A percentile compares a stretch with the other conserved stretches of the same genome.
These are phyloP conservation scores for Nebria ingens DNA, from an alignment of 1,140 invertebrate genomes.

Conservation along the genomic window DNA sequence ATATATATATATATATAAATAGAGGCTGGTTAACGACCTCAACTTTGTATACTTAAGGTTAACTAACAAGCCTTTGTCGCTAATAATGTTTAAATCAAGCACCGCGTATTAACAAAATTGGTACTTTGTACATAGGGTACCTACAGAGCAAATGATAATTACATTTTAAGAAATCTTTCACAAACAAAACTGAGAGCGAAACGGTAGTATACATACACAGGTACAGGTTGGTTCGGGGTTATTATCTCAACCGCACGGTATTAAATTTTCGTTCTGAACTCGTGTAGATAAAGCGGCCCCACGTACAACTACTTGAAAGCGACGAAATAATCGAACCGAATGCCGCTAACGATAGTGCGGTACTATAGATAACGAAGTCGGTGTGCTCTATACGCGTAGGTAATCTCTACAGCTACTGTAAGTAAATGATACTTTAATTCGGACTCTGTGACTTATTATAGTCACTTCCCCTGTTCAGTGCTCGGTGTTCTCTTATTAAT, in stretches of 20 bases:
- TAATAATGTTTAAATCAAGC: too few relatives aligned
- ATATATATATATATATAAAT: too few relatives aligned
- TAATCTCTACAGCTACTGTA: background rate
- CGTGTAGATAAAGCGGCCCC: background rate
- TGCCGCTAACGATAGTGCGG: background rate
- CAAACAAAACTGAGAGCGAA: too few relatives aligned
- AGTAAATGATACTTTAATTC: background rate
- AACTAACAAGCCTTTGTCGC: too few relatives aligned
- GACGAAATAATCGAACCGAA: background rate
- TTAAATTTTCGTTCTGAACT: background rate
- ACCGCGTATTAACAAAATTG: too few relatives aligned
- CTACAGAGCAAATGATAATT: too few relatives aligned
- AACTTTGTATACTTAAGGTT: too few relatives aligned
- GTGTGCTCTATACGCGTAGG: background rate
- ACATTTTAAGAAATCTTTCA: too few relatives aligned
- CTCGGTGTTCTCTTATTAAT: background rate
- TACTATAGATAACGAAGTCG: background rate
- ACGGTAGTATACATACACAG: too few relatives aligned
- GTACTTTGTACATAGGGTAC: too few relatives aligned
- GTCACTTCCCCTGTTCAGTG: too few relatives aligned
- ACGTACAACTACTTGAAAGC: background rate
- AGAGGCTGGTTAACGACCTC: too few relatives aligned
- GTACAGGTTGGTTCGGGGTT: background rate
- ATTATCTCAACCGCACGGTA: background rate
- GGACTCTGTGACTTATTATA: background rate